A percentile compares a stretch with the other conserved stretches of the same genome.
These are phyloP conservation scores for Thunnus maccoyii DNA, from an alignment of 2,113 vertebrate genomes.

Conservation along the genomic window DNA sequence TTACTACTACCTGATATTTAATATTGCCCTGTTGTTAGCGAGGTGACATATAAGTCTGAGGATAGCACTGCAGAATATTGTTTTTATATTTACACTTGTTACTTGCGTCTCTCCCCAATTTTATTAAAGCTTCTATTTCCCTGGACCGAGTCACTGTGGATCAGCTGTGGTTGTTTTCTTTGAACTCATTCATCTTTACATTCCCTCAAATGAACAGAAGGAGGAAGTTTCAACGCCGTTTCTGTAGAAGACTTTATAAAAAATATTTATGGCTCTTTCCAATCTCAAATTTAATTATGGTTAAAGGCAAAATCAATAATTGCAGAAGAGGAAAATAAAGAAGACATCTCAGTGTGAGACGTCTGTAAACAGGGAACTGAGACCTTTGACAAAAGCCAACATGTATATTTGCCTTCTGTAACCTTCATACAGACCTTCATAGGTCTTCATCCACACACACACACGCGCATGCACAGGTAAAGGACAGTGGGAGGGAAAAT, in stretches of 20 bases:
- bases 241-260: not conserved
- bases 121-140: not conserved
- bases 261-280: too few species aligned
- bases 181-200: too few species aligned
- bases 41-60: not conserved
- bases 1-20: not conserved
- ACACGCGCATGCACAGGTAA: too few species aligned
- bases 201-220: not conserved
- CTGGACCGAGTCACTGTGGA: not conserved
- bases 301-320: not conserved
- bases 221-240: too few species aligned
- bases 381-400: not conserved
- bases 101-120: not conserved
- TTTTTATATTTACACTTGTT: slow-evolving; percentile 14
- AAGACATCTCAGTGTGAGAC: not conserved
- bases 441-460: not conserved
- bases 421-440: not conserved
- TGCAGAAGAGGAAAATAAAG: not conserved
- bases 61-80: not conserved
- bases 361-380: not conserved
- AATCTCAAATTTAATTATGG: too few species aligned
- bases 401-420: not conserved
- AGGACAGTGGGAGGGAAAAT: too few species aligned
- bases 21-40: not conserved
- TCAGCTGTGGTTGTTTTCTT: too few species aligned